Evolutionary conservation across 2,113 vertebrate species (phyloP).

Genomic region (Ictidomys tridecemlineatus): DNA sequence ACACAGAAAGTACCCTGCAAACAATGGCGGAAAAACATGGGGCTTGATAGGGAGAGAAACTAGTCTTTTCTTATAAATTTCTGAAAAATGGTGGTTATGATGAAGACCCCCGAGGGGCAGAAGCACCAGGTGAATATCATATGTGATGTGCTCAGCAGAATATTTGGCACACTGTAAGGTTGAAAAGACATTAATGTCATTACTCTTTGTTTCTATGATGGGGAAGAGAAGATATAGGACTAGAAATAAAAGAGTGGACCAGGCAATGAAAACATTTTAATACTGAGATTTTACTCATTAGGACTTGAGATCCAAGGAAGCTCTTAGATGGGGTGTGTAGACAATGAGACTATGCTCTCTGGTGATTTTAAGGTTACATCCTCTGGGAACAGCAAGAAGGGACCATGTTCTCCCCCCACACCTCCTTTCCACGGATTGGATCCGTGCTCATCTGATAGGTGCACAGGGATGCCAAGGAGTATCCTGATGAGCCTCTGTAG

Average conservation of each 20-base stretch:
- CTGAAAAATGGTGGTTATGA: not conserved
- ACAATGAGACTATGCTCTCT: not conserved
- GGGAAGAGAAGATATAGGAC: not conserved
- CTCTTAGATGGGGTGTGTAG: not conserved
- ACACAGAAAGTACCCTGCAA: not conserved
- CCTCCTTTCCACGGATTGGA: not conserved
- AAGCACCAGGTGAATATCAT: not conserved
- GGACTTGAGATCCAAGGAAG: not conserved
- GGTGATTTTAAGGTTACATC: not conserved
- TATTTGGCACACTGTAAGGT: not conserved
- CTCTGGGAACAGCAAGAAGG: not conserved
- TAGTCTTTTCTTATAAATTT: not conserved
- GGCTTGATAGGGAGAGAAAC: not conserved
- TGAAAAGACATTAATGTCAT: not conserved
- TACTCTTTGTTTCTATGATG: not conserved
- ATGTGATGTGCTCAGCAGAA: not conserved
- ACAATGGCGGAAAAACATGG: not conserved
- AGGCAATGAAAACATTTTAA: slow-evolving; percentile 17
- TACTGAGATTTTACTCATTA: not conserved
- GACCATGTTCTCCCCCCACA: not conserved
- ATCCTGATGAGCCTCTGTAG: not conserved
- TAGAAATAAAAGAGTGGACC: not conserved
- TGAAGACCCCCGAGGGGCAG: not conserved
- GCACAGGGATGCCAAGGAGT: not conserved
- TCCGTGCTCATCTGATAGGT: not conserved